phyloP scores from a whole-genome alignment of 2,888 invertebrate species.

The Drosophila diplacantha region DNA sequence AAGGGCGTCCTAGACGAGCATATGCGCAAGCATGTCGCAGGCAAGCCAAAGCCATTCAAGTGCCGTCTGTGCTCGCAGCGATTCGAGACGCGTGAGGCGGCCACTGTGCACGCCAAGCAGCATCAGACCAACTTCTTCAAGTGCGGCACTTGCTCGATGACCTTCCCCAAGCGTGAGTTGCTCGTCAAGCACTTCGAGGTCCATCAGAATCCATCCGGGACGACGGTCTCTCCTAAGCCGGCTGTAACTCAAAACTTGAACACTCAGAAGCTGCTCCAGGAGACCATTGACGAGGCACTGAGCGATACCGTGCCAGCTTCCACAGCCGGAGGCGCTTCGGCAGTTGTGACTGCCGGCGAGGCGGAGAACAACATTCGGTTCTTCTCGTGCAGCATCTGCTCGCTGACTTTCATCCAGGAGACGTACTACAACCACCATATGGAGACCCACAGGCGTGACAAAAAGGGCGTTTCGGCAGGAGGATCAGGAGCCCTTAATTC shows the following conservation, averaged over 20 bases:
- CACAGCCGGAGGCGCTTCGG: constrained; percentile 41
- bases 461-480: constrained; percentile 53
- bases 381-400: constrained; percentile 78
- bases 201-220: constrained; percentile 66
- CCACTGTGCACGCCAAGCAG: constrained; percentile 77
- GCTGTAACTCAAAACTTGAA: constrained; percentile 62
- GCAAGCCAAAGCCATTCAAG: constrained; percentile 78
- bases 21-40: constrained; percentile 75
- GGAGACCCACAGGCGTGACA: constrained; percentile 77
- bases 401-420: constrained; percentile 78
- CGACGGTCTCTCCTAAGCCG: constrained; percentile 52
- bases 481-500: constrained; percentile 63
- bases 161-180: constrained; percentile 77
- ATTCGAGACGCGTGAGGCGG: constrained; percentile 78
- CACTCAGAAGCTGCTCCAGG: constrained; percentile 77
- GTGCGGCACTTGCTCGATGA: constrained; percentile 77
- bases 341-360: constrained; percentile 65
- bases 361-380: constrained; percentile 77
- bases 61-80: constrained; percentile 78
- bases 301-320: constrained; percentile 71
- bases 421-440: constrained; percentile 78
- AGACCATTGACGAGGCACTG: constrained; percentile 78
- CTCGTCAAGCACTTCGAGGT: constrained; percentile 78
- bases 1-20: constrained; percentile 77
- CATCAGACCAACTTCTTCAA: constrained; percentile 78